A percentile compares a stretch with the other conserved stretches of the same genome.
phyloP scores from a whole-genome alignment of 2,113 vertebrate species.

The Phocoena sinus region DNA sequence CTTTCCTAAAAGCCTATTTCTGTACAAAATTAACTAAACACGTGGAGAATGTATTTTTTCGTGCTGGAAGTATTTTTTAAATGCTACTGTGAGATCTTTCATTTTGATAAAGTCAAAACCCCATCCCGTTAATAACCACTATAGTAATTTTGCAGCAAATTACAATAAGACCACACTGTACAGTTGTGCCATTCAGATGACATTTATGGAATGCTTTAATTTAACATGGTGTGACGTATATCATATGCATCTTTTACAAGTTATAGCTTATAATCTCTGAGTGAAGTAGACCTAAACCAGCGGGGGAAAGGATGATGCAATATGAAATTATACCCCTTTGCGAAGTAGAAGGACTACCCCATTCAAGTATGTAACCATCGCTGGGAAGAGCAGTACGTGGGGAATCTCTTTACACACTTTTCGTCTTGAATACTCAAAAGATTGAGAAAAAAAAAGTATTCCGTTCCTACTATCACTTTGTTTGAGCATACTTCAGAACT shows the following conservation, averaged over 20 bases:
- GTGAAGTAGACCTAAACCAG: neutral
- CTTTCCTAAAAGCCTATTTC: neutral
- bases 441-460: neutral
- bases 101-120: conserved; percentile 32
- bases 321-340: conserved; percentile 38
- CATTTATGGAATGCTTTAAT: conserved; percentile 48
- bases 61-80: neutral
- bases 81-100: neutral
- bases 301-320: neutral
- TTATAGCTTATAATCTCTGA: conserved; percentile 41
- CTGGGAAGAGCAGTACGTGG: neutral
- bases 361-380: neutral
- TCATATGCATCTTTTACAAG: conserved; percentile 3
- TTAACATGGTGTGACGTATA: conserved; percentile 20
- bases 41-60: neutral
- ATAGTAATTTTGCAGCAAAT: conserved; percentile 46
- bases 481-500: conserved; percentile 32
- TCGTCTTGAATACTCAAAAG: conserved; percentile 2
- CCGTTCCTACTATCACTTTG: neutral
- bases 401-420: neutral
- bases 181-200: conserved; percentile 19
- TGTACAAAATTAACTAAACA: neutral
- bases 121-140: conserved; percentile 20
- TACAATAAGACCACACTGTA: neutral
- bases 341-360: neutral